Percentiles rank a stretch among this genome's conserved stretches.
phyloP scores from a whole-genome alignment of 2,113 vertebrate genomes.

The Nothobranchius kuhntae region DNA sequence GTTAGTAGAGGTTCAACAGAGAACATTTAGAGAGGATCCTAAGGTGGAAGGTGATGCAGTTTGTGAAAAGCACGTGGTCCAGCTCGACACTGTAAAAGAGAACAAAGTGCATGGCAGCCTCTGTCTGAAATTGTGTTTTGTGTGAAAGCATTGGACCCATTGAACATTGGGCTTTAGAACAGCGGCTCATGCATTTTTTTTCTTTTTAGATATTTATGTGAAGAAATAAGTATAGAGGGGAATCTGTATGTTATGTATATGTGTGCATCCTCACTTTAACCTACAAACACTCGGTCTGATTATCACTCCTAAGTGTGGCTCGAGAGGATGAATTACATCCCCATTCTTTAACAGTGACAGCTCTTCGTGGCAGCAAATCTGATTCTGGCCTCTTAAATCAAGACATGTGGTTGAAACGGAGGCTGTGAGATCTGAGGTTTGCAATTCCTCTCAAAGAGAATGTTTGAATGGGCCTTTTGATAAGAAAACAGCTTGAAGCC shows the following conservation, averaged over 20 bases:
- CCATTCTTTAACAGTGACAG: conserved; percentile 68
- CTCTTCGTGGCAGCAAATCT: conserved; percentile 72
- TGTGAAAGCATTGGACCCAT: conserved; percentile 48
- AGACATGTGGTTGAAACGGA: conserved; percentile 74
- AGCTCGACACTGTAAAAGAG: conserved; percentile 53
- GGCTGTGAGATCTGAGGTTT: conserved; percentile 76
- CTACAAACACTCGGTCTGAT: conserved; percentile 47
- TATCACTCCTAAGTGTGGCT: conserved; percentile 61
- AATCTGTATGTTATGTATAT: conserved; percentile 8
- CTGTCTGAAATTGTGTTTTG: conserved; percentile 38
- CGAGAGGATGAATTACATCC: conserved; percentile 66
- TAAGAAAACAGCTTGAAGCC: conserved; percentile 81
- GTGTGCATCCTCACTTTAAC: conserved; percentile 13
- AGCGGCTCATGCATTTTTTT: conserved; percentile 13
- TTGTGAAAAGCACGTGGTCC: conserved; percentile 76
- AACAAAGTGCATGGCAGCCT: conserved; percentile 44
- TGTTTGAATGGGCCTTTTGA: conserved; percentile 79
- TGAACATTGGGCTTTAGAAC: conserved; percentile 49
- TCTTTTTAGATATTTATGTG: conserved; percentile 50
- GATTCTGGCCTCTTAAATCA: conserved; percentile 76
- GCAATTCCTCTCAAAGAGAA: conserved; percentile 74
- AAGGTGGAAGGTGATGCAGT: conserved; percentile 78
- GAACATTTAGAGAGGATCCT: conserved; percentile 78
- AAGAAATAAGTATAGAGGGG: conserved; percentile 40
- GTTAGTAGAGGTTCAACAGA: conserved; percentile 81